Conservation (phyloP, 2,888 invertebrate genomes). For the Metacarcinus magister region DNA sequence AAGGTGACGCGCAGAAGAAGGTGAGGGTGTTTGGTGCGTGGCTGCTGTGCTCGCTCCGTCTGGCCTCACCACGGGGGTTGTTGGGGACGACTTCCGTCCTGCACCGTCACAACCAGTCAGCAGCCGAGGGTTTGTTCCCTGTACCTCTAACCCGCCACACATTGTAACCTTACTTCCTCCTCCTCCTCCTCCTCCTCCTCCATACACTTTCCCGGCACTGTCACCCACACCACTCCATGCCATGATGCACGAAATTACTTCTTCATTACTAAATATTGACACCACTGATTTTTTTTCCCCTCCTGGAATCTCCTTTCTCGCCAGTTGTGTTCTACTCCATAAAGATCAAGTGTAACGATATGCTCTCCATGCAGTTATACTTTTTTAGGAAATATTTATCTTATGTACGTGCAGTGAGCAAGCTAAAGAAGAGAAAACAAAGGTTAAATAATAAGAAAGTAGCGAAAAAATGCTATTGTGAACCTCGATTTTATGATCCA, state of each 20-base stretch:
- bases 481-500: not conserved
- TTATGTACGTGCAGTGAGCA: not conserved
- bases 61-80: constrained; percentile 47
- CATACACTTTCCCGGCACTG: not conserved
- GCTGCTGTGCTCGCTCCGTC: constrained; percentile 27
- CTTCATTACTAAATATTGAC: not conserved
- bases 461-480: not conserved
- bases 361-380: not conserved
- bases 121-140: not conserved
- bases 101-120: constrained; percentile 6
- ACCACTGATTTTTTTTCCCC: not conserved
- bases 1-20: constrained; percentile 40
- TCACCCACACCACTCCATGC: not conserved
- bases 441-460: not conserved
- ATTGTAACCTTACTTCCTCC: not conserved
- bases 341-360: not conserved
- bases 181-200: not conserved
- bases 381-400: not conserved
- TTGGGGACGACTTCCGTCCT: constrained; percentile 21
- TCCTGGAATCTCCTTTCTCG: not conserved
- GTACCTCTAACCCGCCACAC: not conserved
- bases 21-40: constrained; percentile 26
- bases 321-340: not conserved
- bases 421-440: not conserved
- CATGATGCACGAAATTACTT: not conserved